Evolutionary conservation across 2,797 vertebrate species (phyloP), one percentile per base, ranked within the genome.

Genomic region (Apogon hyalosoma): DNA sequence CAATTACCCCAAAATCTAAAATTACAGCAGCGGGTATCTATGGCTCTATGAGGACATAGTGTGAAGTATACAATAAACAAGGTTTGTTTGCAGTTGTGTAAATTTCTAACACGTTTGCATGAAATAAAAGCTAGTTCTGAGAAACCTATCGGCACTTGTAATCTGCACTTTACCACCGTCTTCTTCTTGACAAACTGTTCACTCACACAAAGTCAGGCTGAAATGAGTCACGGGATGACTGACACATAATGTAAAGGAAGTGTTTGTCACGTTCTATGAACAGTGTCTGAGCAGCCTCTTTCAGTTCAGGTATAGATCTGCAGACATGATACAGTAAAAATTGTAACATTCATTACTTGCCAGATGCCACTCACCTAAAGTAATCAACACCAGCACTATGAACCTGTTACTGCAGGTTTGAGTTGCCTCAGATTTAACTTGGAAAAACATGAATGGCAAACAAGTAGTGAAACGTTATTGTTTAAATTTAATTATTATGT

Each of bases 251-350:
- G 13, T n/a, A 42, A 36, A 38, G 16, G 41, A 63, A 60, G 40
- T 53, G 65, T 59, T 50, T 73, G 39, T 63, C 21, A 31, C 7
- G 5, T 24, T 1, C 40, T 38, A 14, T 28, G 9, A 63, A 21
- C 19, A n/a, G 10, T n/a, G 1, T 62, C 40, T 39, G 47, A 18
- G 58, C 3, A 50, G 46, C 7, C 39, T 28, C 11, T 8, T 60
- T 64, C 15, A 36, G 24, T 19, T 43, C 7, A 43, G 24, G 42
- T 33, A 11, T 38, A 13, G 39, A 54, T 53, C 16, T 60, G 47
- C 38, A 24, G 18, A 46, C 42, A 18, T 33, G 3, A 18, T 45
- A n/a, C 38, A 63, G 21, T 15, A 43, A 50, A 75, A 19, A 21
- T 48, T 28, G 16, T 6, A 59, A 14, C 19, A 21, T 38, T 40